Conservation (phyloP, 2,888 invertebrate species). For the Polyploca ridens region DNA sequence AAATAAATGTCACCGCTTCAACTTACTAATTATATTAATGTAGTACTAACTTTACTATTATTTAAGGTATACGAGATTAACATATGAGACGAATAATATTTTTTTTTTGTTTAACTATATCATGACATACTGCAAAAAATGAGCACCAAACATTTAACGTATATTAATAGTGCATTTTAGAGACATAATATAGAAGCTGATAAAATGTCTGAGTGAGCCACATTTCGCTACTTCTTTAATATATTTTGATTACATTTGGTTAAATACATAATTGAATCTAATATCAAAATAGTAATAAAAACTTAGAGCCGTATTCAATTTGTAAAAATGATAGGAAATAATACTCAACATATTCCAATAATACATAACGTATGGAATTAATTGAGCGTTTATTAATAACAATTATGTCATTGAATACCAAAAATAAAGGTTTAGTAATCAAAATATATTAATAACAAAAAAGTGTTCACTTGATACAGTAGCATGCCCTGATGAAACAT, state of each 20-base stretch:
- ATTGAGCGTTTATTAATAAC: constrained; percentile 12
- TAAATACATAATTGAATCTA: not conserved
- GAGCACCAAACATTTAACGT: constrained; percentile 51
- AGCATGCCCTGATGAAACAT: constrained; percentile 29
- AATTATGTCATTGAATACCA: not conserved
- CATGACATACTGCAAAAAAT: constrained; percentile 64
- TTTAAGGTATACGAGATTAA: constrained; percentile 33
- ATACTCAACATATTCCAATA: not conserved
- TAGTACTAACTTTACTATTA: constrained; percentile 19
- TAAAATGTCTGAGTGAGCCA: not conserved
- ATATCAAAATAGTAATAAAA: not conserved
- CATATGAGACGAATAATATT: constrained; percentile 30
- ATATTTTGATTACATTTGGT: not conserved
- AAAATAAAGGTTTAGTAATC: not conserved
- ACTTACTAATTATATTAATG: constrained; percentile 39
- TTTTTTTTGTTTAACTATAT: constrained; percentile 37
- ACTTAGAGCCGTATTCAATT: not conserved
- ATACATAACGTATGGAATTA: constrained; percentile 5
- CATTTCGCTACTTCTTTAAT: not conserved
- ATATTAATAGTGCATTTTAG: not conserved
- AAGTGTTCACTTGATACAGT: constrained; percentile 64
- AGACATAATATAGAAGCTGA: not conserved
- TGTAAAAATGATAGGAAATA: not conserved
- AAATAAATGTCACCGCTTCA: constrained; percentile 63
- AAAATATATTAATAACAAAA: constrained; percentile 17